Conservation (phyloP, 2,888 invertebrate species). For the Steinernema scapterisci region DNA sequence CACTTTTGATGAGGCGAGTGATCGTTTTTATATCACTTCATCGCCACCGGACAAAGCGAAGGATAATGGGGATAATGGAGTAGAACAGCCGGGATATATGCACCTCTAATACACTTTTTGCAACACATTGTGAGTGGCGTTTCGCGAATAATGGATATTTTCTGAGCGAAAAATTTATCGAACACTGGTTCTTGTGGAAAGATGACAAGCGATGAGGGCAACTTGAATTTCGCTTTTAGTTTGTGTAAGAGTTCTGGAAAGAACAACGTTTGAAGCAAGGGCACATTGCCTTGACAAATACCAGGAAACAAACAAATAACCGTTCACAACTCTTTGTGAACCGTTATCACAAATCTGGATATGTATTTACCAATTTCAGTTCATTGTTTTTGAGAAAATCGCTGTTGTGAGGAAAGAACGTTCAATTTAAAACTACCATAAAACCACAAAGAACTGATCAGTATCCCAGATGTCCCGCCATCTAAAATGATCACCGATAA, state of each 20-base stretch:
- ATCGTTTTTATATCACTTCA: conserved; percentile 31
- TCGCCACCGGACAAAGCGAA: neutral
- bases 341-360: too few relatives aligned
- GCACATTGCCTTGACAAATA: too few relatives aligned
- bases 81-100: conserved; percentile 19
- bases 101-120: conserved; percentile 27
- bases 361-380: too few relatives aligned
- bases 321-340: too few relatives aligned
- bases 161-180: neutral
- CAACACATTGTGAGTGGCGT: conserved; percentile 9
- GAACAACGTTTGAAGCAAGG: too few relatives aligned
- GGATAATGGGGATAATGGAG: conserved; percentile 15
- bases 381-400: too few relatives aligned
- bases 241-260: too few relatives aligned
- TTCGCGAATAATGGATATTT: neutral
- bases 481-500: conserved; percentile 26
- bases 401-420: too few relatives aligned
- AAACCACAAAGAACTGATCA: neutral
- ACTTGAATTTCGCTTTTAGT: too few relatives aligned
- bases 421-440: neutral
- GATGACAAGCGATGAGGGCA: too few relatives aligned
- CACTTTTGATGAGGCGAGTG: conserved; percentile 23
- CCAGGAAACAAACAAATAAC: too few relatives aligned
- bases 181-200: too few relatives aligned
- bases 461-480: conserved; percentile 1